These are phyloP conservation scores for Caenorhabditis elegans DNA, from an alignment of 1,140 invertebrate species.

Conservation along the genomic window DNA sequence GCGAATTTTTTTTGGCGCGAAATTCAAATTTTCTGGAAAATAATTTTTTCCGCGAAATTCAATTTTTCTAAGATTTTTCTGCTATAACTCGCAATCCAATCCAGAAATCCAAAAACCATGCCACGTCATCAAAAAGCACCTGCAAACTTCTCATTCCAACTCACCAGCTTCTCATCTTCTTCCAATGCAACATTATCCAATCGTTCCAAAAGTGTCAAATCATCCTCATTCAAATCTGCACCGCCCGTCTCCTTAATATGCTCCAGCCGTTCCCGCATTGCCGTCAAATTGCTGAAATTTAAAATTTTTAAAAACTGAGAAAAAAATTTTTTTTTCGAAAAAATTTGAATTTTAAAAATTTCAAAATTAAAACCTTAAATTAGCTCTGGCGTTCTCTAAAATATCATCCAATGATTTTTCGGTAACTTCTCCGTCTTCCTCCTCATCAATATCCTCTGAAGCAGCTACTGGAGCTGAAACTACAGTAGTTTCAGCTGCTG, in stretches of 20 bases:
- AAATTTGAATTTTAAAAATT: not conserved
- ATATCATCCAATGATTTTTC: conserved; percentile 12
- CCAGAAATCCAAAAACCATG: too few relatives aligned
- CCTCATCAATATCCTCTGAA: not conserved
- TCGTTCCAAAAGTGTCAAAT: not conserved
- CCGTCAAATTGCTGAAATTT: conserved; percentile 37
- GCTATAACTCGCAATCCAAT: too few relatives aligned
- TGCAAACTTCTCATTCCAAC: not conserved
- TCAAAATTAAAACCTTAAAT: not conserved
- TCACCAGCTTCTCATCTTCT: not conserved
- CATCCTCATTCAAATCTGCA: conserved; percentile 24
- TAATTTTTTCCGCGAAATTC: too few relatives aligned
- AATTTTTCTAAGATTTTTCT: too few relatives aligned
- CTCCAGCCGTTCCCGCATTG: conserved; percentile 32
- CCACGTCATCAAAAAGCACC: not conserved
- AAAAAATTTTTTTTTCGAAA: too few relatives aligned
- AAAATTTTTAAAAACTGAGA: too few relatives aligned
- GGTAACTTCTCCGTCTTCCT: not conserved
- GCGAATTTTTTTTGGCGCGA: too few relatives aligned
- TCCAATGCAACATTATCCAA: not conserved
- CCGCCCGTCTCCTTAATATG: conserved; percentile 13
- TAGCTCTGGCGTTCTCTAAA: not conserved
- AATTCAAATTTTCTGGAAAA: too few relatives aligned
- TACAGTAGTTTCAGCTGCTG: not conserved
- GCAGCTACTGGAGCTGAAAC: not conserved